Conservation (phyloP, 2,797 vertebrate species). For the Avahi laniger region DNA sequence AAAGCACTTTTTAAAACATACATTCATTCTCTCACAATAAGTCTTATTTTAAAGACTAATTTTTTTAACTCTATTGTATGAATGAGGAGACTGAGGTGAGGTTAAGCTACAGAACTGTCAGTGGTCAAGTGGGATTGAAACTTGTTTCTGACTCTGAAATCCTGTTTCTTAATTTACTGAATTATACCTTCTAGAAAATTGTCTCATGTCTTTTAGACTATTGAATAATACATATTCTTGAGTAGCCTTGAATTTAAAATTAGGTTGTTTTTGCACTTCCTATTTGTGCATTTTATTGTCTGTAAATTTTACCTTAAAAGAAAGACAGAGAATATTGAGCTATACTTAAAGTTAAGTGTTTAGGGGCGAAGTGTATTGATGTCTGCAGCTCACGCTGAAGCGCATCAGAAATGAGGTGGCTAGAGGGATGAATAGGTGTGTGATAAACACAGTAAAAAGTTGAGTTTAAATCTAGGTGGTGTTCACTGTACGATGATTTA, state of each 20-base stretch:
- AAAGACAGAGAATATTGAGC: background rate
- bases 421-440: background rate
- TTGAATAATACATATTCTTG: background rate
- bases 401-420: background rate
- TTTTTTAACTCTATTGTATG: background rate
- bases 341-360: background rate
- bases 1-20: background rate
- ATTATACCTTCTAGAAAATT: background rate
- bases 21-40: background rate
- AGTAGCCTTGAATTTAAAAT: background rate
- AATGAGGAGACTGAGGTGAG: background rate
- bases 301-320: background rate
- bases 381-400: background rate
- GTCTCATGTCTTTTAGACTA: background rate
- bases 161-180: background rate
- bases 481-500: background rate
- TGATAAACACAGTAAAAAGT: background rate
- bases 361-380: background rate
- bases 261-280: background rate
- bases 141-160: background rate
- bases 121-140: background rate
- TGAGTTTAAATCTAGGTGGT: background rate
- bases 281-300: slow-evolving; percentile 21
- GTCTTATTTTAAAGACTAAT: too few relatives aligned
- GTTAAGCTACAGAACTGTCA: background rate